Evolutionary conservation across 2,113 vertebrate genomes (phyloP), one percentile per base, ranked within the genome.

Genomic region (Paradoxurus hermaphroditus): DNA sequence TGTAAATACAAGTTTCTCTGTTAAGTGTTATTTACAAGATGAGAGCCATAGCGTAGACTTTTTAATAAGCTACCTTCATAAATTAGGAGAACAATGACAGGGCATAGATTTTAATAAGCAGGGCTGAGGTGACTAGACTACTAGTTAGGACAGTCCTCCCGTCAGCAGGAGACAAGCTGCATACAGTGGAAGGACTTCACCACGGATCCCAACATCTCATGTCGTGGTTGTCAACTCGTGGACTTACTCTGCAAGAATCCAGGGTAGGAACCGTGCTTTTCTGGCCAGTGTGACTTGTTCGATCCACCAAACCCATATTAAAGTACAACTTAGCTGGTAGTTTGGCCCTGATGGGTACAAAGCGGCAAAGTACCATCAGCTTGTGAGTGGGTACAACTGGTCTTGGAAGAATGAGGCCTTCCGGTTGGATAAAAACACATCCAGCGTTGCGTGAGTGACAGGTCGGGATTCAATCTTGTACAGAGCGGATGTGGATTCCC

Each of bases 11-110:
- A 82, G 90, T 97, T 97, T 97, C 96, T 91, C 95, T 79, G 63
- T 94, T 97, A 96, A 91, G 91, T 56, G 93, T 97, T 98, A 98
- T 98, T 98, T 99, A 98, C 97, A 98, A 97, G 97, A 70, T 62
- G 63, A 79, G 73, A 79, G 94, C 84, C 44, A 23, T 31, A 97
- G 91, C 77, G 94, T 86, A 95, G 97, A 97, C 95, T 98, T 98
- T 79, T 98, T 77, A 94, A 72, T 98, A 97, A 96, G 87, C 73
- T 59, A 75, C 70, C 75, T 92, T 94, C 87, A 92, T 96, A 96
- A 90, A 94, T 89, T 88, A 98, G 84, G 97, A 98, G 95, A 94
- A 97, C 41, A 95, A 94, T 88, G 73, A 82, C 91, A 96, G 96
- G 25, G 12, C 90, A 44, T 10, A 9, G 92, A 91, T 87, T 95